Evolutionary conservation across 2,113 vertebrate species (phyloP).

Genomic region (Noctilio leporinus): DNA sequence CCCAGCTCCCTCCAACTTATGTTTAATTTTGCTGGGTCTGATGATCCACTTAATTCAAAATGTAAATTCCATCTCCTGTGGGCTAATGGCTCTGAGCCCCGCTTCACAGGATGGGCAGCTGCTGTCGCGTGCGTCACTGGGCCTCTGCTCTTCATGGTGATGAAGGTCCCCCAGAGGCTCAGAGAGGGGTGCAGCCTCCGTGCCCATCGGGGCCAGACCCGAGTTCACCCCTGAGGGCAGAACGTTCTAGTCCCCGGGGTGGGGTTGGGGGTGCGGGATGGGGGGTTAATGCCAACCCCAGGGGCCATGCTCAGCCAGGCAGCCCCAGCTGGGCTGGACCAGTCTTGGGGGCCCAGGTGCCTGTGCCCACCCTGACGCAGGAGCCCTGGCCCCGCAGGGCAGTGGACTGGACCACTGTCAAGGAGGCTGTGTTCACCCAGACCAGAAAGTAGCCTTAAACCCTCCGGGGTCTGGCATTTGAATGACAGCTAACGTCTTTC

Average conservation of each 20-base stretch:
- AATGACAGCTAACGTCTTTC: not conserved
- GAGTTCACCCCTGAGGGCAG: not conserved
- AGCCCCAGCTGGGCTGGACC: not conserved
- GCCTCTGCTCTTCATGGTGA: conserved; percentile 1
- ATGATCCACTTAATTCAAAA: conserved; percentile 78
- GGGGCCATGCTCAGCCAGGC: not conserved
- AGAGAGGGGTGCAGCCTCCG: rapidly evolving
- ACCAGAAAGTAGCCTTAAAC: not conserved
- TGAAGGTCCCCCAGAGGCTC: not conserved
- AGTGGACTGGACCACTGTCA: not conserved
- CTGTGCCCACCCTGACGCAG: not conserved
- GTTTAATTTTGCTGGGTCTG: conserved; percentile 76
- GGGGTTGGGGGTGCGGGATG: rapidly evolving
- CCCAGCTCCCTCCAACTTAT: conserved; percentile 46
- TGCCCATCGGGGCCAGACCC: not conserved
- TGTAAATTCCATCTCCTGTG: conserved; percentile 73
- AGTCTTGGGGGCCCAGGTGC: not conserved
- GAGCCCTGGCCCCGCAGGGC: not conserved
- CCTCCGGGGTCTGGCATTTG: too few species aligned
- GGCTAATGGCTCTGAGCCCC: conserved; percentile 65
- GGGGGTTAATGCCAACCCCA: not conserved
- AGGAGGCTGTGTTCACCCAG: not conserved
- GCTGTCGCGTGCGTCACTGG: conserved; percentile 22
- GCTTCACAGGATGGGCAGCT: conserved; percentile 60
- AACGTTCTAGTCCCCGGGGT: too few species aligned